These are phyloP conservation scores for Petrocephalus microphthalmus DNA, from an alignment of 2,113 vertebrate species.

Conservation along the genomic window DNA sequence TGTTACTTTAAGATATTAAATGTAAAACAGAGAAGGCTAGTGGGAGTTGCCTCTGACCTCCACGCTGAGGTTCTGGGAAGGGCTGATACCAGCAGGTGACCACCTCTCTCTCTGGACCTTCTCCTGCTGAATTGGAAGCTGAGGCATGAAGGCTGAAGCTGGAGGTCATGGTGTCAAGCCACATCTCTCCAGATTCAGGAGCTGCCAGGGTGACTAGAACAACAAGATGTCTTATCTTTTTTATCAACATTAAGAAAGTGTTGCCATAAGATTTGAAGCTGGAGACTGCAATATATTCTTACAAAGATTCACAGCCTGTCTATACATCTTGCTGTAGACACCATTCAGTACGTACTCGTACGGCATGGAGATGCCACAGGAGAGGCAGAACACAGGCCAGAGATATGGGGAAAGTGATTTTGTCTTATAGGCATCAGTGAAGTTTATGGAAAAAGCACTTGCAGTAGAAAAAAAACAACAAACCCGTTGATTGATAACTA, in stretches of 20 bases:
- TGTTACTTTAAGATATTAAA: neutral
- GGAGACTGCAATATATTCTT: neutral
- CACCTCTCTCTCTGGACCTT: slow-evolving; percentile 39
- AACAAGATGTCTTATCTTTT: neutral
- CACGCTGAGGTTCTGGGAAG: slow-evolving; percentile 33
- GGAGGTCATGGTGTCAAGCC: slow-evolving; percentile 45
- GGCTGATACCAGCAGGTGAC: slow-evolving; percentile 26
- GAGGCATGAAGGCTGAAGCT: slow-evolving; percentile 41
- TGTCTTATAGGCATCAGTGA: neutral
- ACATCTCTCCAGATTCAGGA: slow-evolving; percentile 24
- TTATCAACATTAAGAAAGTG: neutral
- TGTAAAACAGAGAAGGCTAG: neutral
- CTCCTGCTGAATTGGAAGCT: slow-evolving; percentile 54
- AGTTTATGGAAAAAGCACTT: slow-evolving; percentile 21
- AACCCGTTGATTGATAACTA: neutral
- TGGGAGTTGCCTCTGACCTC: slow-evolving; percentile 17
- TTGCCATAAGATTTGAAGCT: neutral
- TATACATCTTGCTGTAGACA: neutral
- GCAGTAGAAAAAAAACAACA: neutral
- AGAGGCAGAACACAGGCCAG: neutral
- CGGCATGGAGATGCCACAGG: too few relatives aligned
- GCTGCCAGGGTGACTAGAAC: slow-evolving; percentile 37
- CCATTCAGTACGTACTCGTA: too few relatives aligned
- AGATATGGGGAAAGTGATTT: neutral
- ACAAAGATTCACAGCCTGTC: neutral